Percentiles rank a stretch among this genome's conserved stretches.
Conservation (phyloP, 2,888 invertebrate genomes). For the Stenichneumon culpator region DNA sequence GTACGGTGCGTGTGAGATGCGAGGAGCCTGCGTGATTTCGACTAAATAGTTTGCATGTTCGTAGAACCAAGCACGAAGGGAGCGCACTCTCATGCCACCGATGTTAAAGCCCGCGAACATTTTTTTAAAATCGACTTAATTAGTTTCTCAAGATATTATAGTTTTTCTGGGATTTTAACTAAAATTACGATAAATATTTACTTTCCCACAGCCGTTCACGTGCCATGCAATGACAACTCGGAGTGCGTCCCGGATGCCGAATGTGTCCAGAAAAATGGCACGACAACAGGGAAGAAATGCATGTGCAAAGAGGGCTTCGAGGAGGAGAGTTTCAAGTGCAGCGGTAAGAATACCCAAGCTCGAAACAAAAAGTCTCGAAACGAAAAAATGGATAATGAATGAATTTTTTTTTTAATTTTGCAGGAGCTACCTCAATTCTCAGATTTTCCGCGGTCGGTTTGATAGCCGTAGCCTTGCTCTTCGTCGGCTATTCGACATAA, state of each 20-base stretch:
- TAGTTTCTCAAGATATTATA: constrained; percentile 1
- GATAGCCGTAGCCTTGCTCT: constrained; percentile 48
- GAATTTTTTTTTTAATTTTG: neutral
- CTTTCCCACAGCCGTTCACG: constrained; percentile 86
- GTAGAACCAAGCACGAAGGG: constrained; percentile 26
- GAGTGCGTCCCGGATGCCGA: constrained; percentile 89
- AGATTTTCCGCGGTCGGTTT: constrained; percentile 50
- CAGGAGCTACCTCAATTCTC: constrained; percentile 56
- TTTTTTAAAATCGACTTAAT: constrained; percentile 22
- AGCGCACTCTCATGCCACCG: constrained; percentile 1
- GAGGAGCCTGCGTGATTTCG: constrained; percentile 38
- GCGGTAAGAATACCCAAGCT: constrained; percentile 84
- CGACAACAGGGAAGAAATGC: constrained; percentile 79
- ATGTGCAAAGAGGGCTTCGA: constrained; percentile 87
- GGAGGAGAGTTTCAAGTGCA: constrained; percentile 89
- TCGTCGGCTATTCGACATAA: constrained; percentile 55
- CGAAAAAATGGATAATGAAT: neutral
- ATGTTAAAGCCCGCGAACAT: neutral
- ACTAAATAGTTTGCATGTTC: constrained; percentile 44
- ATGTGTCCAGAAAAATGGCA: constrained; percentile 84
- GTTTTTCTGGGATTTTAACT: neutral
- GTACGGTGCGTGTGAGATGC: constrained; percentile 36
- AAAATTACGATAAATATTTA: constrained; percentile 4
- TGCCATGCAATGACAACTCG: constrained; percentile 87
- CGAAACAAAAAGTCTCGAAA: neutral